These are phyloP conservation scores for Lepidocyrtoides sp. DNA, from an alignment of 2,888 invertebrate species.

Conservation along the genomic window DNA sequence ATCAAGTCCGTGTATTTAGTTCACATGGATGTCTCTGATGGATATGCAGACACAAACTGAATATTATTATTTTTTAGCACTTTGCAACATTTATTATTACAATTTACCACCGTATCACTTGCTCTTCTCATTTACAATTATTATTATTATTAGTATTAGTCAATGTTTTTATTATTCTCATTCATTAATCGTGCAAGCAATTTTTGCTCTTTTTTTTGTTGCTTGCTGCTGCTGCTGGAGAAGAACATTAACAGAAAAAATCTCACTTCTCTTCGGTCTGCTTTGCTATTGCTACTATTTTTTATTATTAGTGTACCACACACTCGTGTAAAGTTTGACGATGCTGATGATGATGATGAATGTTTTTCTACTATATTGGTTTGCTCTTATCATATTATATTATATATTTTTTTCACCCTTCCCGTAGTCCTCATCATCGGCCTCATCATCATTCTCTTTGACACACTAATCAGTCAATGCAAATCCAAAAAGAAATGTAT, in stretches of 20 bases:
- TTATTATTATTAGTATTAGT: no score
- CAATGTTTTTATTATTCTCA: conserved; percentile 5
- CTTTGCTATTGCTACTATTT: neutral
- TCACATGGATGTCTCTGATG: neutral
- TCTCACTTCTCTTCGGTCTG: neutral
- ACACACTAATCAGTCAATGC: conserved; percentile 77
- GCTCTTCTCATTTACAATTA: neutral
- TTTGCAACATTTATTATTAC: neutral
- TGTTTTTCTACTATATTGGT: conserved; percentile 24
- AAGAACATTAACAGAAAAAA: conserved; percentile 5
- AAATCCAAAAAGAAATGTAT: conserved; percentile 61
- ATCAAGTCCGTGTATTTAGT: neutral
- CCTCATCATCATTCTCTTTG: conserved; percentile 64
- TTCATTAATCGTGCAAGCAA: conserved; percentile 9
- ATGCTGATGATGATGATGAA: conserved; percentile 5
- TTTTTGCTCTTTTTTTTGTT: neutral
- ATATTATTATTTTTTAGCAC: neutral
- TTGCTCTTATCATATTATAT: conserved; percentile 16
- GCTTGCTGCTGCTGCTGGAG: neutral
- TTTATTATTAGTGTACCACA: neutral
- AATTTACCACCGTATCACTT: neutral
- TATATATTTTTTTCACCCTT: conserved; percentile 39
- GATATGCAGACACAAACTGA: neutral
- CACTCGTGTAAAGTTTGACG: neutral
- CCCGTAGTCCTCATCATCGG: conserved; percentile 47